A percentile compares a stretch with the other conserved stretches of the same genome.
phyloP scores from a whole-genome alignment of 2,113 vertebrate genomes.

The Ochotona curzoniae region DNA sequence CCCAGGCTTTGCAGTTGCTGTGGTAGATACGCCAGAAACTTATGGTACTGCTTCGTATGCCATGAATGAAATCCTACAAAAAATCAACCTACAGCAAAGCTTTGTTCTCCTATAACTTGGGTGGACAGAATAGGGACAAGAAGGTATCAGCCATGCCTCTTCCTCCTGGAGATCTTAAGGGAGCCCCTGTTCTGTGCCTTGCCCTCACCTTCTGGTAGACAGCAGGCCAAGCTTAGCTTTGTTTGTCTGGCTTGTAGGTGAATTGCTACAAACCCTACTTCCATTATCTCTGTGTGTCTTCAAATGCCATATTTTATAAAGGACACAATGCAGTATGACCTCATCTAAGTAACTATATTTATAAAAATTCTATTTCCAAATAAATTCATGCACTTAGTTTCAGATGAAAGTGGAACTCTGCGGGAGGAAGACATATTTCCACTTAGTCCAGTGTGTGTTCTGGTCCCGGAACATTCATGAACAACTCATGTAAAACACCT shows the following conservation, averaged over 20 bases:
- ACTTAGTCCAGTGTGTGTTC: accelerated
- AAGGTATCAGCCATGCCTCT: accelerated
- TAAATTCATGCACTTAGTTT: background rate
- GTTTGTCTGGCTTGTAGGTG: background rate
- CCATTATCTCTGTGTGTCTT: background rate
- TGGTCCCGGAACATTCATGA: background rate
- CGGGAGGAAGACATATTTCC: background rate
- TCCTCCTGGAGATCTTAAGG: background rate
- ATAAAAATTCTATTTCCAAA: background rate
- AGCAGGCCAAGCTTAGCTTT: background rate
- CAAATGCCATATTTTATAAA: background rate
- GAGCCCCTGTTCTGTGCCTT: too few species aligned
- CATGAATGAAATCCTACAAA: too few species aligned
- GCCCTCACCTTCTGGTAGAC: accelerated
- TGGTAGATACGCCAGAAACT: background rate
- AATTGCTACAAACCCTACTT: background rate
- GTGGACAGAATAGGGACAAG: background rate
- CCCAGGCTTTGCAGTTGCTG: accelerated
- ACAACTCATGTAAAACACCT: background rate
- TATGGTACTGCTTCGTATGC: accelerated
- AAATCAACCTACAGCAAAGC: accelerated
- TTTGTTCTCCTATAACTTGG: background rate
- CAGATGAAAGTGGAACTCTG: too few species aligned
- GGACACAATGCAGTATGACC: accelerated
- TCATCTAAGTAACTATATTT: background rate